phyloP scores from a whole-genome alignment of 2,888 invertebrate genomes.

The Hofmannophila pseudospretella region DNA sequence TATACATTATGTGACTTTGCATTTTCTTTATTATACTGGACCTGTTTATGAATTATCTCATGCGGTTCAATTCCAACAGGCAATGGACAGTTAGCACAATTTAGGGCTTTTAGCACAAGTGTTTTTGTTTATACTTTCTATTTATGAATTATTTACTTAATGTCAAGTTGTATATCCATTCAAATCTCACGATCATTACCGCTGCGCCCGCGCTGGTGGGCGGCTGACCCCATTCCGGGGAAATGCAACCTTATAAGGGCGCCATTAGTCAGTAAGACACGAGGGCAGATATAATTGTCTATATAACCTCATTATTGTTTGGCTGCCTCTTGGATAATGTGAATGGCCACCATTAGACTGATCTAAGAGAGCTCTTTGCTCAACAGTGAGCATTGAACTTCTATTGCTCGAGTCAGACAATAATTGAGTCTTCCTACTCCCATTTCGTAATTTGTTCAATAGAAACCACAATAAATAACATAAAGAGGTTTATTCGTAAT shows the following conservation, averaged over 20 bases:
- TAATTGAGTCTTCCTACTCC: too few species aligned
- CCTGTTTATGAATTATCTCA: too few species aligned
- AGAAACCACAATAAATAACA: too few species aligned
- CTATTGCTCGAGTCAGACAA: too few species aligned
- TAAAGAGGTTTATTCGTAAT: too few species aligned
- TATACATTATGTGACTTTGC: constrained; percentile 12
- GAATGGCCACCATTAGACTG: constrained; percentile 10
- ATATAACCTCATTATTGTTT: constrained; percentile 34
- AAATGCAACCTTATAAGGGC: constrained; percentile 50
- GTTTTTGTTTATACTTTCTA: constrained; percentile 12
- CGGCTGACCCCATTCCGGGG: constrained; percentile 45
- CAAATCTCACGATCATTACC: constrained; percentile 48
- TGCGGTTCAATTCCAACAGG: not conserved
- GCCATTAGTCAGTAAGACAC: constrained; percentile 41
- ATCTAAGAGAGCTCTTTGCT: constrained; percentile 7
- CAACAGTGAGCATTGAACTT: too few species aligned
- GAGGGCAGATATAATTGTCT: constrained; percentile 38
- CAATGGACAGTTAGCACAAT: constrained; percentile 1
- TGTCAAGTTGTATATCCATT: constrained; percentile 32
- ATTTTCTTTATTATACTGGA: constrained; percentile 21
- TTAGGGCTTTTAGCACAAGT: constrained; percentile 9
- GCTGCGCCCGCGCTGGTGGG: constrained; percentile 42
- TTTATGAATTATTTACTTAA: constrained; percentile 33
- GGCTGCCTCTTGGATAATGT: constrained; percentile 9
- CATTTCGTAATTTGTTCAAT: too few species aligned